A percentile compares a stretch with the other conserved stretches of the same genome.
Conservation (phyloP, 2,113 vertebrate genomes). For the Mesembrinibis cayennensis region DNA sequence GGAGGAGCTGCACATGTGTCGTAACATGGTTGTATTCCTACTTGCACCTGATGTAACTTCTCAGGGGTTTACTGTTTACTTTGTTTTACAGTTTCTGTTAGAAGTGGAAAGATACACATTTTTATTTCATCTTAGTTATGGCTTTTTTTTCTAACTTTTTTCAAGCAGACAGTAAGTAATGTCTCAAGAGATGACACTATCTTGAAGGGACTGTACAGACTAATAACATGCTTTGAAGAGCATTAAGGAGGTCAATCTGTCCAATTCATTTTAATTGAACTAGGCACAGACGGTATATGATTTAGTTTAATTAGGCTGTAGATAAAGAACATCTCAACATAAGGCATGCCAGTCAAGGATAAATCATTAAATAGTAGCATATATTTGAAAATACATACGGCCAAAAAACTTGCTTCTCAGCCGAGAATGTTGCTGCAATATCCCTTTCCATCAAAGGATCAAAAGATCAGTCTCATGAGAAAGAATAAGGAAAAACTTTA, state of each 20-base stretch:
- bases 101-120: not conserved
- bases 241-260: conserved; percentile 22
- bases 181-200: not conserved
- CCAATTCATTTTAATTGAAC: conserved; percentile 45
- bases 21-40: fast-evolving
- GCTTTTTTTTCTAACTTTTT: not conserved
- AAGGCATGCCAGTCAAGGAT: not conserved
- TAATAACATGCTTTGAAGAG: conserved; percentile 1
- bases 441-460: not conserved
- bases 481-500: not conserved
- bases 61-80: no score
- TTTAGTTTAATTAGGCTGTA: conserved; percentile 24
- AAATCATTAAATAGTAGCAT: not conserved
- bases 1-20: not conserved
- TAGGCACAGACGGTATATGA: not conserved
- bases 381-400: not conserved
- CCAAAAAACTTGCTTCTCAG: not conserved
- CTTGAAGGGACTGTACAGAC: not conserved
- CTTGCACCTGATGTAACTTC: not conserved
- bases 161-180: not conserved
- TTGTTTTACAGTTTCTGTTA: not conserved
- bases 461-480: not conserved
- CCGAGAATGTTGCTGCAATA: not conserved
- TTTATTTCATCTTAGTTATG: not conserved
- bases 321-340: conserved; percentile 10